Base-by-base conservation (phyloP, 23 tunicate species). In the Ascidia mentula region DNA sequence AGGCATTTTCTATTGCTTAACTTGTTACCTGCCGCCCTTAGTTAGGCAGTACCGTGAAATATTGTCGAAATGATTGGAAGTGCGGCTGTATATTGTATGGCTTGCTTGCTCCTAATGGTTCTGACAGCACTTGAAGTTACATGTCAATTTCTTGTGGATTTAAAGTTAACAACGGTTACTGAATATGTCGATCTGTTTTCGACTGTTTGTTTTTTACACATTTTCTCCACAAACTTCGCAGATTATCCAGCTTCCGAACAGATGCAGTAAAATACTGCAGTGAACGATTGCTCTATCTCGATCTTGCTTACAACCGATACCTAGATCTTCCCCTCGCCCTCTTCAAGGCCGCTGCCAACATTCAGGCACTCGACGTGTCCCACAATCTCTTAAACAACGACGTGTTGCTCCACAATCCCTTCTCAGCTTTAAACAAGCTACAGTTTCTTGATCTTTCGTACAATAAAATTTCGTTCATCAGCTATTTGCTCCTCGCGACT, bases 241-340 rank as follows among this genome's bases (percentile, higher is more conserved):
- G 65, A 9, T 53, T 53, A 9, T 53, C 65, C 24, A 5, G 4
- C 1, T 53, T 53, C 65, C 12, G 24, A 5, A 28, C 65, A 20
- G 1, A 3, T 53, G 65, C 24, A 3, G 24, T 53, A 26, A 53
- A 53, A 28, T 3, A 53, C 65, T 53, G 65, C 24, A 28, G 22
- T 26, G 24, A 53, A 53, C 22, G 24, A 3, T 28, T 53, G 2
- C 22, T 53, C 65, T 53, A 31, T 22, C 6, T 77, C 18, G 69
- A 77, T 45, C 32, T 77, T 12, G 45, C 80, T 1, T 45, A 46
- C 69, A 77, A 77, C 69, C 17, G 53, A 6, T 22, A 70, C 37
- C 35, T 37, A 6, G 31, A 9, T 7, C 38, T 81, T 0, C 38
- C 85, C 0, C 1, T n/a, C 30, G 31, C 5, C 22, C 26, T 74